Evolutionary conservation across 2,797 vertebrate species (phyloP).

Genomic region (Chaunax sp.): DNA sequence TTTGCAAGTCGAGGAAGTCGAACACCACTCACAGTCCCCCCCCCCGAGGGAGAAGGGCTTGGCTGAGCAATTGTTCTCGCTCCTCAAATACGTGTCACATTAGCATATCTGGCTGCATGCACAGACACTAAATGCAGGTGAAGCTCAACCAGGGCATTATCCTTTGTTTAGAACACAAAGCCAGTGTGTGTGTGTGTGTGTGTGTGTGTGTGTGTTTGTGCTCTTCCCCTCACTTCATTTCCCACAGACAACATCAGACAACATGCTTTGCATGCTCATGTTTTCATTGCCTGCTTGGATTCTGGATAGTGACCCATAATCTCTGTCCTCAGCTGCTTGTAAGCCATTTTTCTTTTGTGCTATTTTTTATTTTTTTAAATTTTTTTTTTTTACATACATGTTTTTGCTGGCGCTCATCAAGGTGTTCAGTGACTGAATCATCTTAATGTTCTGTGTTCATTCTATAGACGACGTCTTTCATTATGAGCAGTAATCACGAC

Average conservation of each 20-base stretch:
- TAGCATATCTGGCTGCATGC: slow-evolving; percentile 79
- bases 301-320: slow-evolving; percentile 63
- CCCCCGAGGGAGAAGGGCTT: slow-evolving; percentile 62
- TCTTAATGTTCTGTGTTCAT: neutral
- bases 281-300: slow-evolving; percentile 64
- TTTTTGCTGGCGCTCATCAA: slow-evolving; percentile 36
- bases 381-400: slow-evolving; percentile 5
- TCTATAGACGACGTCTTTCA: slow-evolving; percentile 10
- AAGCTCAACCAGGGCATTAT: slow-evolving; percentile 71
- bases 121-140: slow-evolving; percentile 76
- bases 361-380: slow-evolving; percentile 27
- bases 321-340: slow-evolving; percentile 58
- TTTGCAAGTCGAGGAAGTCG: slow-evolving; percentile 42
- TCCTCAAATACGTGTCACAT: slow-evolving; percentile 69
- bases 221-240: slow-evolving; percentile 53
- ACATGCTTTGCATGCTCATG: slow-evolving; percentile 52
- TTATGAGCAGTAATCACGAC: neutral
- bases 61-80: slow-evolving; percentile 72
- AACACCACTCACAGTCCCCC: slow-evolving; percentile 49
- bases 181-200: slow-evolving; percentile 30
- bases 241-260: slow-evolving; percentile 51
- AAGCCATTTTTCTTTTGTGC: slow-evolving; percentile 54
- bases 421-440: too few species aligned
- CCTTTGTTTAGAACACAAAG: slow-evolving; percentile 78
- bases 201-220: slow-evolving; percentile 25